Percentiles rank a stretch among this genome's conserved stretches.
Conservation (phyloP, 1,140 invertebrate genomes). For the Saccostrea glomerata region DNA sequence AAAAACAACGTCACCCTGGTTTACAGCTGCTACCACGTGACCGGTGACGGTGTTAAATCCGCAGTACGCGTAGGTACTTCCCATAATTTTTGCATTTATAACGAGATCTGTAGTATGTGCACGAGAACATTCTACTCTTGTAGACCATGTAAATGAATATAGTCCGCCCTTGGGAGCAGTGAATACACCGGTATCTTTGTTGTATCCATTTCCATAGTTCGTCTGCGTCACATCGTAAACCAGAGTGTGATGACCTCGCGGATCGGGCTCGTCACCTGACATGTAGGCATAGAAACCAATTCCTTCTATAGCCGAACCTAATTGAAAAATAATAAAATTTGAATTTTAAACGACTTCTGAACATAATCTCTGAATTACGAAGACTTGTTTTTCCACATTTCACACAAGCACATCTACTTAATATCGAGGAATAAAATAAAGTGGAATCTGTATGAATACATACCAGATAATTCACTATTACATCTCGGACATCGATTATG, state of each 20-base stretch:
- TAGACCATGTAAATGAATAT: not conserved
- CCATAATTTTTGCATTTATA: slow-evolving; percentile 9
- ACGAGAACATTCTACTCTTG: not conserved
- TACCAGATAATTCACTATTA: too few species aligned
- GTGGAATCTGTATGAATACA: too few species aligned
- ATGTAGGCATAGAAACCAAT: slow-evolving; percentile 40
- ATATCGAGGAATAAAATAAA: too few species aligned
- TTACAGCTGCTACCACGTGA: not conserved
- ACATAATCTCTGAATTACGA: too few species aligned
- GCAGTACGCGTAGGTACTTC: slow-evolving; percentile 33
- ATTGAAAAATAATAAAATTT: too few species aligned
- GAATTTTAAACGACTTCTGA: too few species aligned
- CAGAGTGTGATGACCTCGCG: slow-evolving; percentile 34
- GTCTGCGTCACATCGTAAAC: slow-evolving; percentile 10
- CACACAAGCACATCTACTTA: too few species aligned
- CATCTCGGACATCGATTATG: too few species aligned
- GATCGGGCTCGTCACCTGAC: slow-evolving; percentile 32
- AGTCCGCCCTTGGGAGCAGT: not conserved
- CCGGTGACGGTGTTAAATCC: slow-evolving; percentile 30
- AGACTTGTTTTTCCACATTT: too few species aligned
- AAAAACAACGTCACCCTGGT: slow-evolving; percentile 16
- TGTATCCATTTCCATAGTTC: not conserved
- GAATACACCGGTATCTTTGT: not conserved
- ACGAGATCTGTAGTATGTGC: slow-evolving; percentile 36
- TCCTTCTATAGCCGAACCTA: not conserved